These are phyloP conservation scores for Diarsia mendica DNA, from an alignment of 2,888 invertebrate species.

Conservation along the genomic window DNA sequence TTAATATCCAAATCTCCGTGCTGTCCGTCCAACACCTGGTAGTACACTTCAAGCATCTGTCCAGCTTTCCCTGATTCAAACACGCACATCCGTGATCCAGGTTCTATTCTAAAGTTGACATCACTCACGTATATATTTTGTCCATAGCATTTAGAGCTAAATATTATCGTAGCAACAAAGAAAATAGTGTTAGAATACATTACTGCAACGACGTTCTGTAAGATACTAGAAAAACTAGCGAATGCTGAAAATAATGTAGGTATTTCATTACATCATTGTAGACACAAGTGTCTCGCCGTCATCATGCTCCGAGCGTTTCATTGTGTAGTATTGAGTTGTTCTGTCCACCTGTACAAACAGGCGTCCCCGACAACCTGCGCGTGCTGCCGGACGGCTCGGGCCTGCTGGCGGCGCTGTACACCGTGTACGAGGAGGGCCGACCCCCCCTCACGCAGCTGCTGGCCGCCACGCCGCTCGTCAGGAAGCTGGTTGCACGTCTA, in stretches of 20 bases:
- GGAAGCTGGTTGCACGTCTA: conserved; percentile 92
- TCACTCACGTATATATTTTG: conserved; percentile 78
- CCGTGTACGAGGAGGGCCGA: conserved; percentile 89
- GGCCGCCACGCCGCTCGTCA: conserved; percentile 91
- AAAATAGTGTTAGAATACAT: conserved; percentile 46
- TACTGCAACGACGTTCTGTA: conserved; percentile 9
- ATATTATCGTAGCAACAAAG: conserved; percentile 52
- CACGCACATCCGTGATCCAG: conserved; percentile 82
- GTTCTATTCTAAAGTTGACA: conserved; percentile 82
- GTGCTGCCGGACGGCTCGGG: conserved; percentile 91
- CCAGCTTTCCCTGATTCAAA: conserved; percentile 81
- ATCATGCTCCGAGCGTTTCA: conserved; percentile 2
- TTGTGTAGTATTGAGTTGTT: conserved; percentile 10
- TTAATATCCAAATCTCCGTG: conserved; percentile 96
- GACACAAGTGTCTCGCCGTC: conserved; percentile 59
- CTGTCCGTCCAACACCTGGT: conserved; percentile 94
- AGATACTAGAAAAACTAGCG: conserved; percentile 19
- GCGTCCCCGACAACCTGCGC: conserved; percentile 92
- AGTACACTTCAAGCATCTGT: conserved; percentile 83
- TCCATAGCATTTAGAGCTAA: conserved; percentile 61
- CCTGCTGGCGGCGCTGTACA: conserved; percentile 91
- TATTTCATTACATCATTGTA: conserved; percentile 52
- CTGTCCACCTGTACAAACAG: conserved; percentile 60
- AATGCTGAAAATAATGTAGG: conserved; percentile 11
- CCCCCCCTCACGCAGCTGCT: conserved; percentile 90